Evolutionary conservation across 2,888 invertebrate species (phyloP).

Genomic region (Agrochola lychnidis): DNA sequence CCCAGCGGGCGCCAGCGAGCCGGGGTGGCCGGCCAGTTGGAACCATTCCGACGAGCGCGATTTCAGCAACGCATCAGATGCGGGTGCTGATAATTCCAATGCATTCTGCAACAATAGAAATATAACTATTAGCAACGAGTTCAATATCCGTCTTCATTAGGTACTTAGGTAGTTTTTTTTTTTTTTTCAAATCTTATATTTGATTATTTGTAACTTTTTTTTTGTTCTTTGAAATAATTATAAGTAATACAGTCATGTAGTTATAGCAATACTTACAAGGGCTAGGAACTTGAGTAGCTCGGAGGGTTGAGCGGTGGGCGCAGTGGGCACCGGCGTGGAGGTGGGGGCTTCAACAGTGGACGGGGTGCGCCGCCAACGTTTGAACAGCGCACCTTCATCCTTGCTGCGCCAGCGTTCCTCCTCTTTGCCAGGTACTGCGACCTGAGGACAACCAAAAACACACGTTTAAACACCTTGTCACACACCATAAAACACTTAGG

Average conservation of each 20-base stretch:
- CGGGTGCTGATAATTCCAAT: slow-evolving; percentile 96
- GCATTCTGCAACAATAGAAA: slow-evolving; percentile 94
- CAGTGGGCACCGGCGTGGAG: slow-evolving; percentile 72
- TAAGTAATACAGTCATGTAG: neutral
- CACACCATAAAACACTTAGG: slow-evolving; percentile 73
- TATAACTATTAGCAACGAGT: slow-evolving; percentile 46
- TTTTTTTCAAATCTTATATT: neutral
- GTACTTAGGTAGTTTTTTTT: neutral
- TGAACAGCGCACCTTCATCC: slow-evolving; percentile 87
- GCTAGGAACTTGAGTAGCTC: slow-evolving; percentile 93
- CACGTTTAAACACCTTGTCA: slow-evolving; percentile 82
- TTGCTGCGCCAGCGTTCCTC: slow-evolving; percentile 88
- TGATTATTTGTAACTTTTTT: neutral
- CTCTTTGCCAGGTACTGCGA: slow-evolving; percentile 88
- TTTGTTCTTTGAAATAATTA: neutral
- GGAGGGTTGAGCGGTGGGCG: slow-evolving; percentile 80
- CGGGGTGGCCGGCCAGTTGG: slow-evolving; percentile 97
- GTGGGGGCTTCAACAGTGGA: slow-evolving; percentile 77
- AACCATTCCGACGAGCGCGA: slow-evolving; percentile 94
- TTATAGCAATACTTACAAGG: slow-evolving; percentile 92
- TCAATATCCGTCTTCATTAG: neutral
- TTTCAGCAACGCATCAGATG: slow-evolving; percentile 95
- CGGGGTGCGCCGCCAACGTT: slow-evolving; percentile 85
- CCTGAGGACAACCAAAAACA: slow-evolving; percentile 87
- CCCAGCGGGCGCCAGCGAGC: slow-evolving; percentile 97